Conservation (phyloP, 2,797 vertebrate genomes). For the Danio aesculapii region DNA sequence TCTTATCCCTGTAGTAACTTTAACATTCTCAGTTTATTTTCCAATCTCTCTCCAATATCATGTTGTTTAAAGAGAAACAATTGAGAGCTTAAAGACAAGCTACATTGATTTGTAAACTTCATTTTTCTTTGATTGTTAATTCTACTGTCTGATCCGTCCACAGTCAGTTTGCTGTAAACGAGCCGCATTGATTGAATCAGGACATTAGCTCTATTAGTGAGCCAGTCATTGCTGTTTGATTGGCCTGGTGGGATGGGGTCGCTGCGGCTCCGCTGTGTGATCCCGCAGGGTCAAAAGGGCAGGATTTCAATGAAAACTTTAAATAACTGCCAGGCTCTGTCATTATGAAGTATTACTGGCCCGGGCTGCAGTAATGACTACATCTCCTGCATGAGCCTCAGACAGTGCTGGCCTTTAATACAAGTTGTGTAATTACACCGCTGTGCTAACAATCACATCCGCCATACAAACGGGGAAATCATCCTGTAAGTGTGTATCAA, state of each 20-base stretch:
- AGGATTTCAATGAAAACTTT: conserved; percentile 73
- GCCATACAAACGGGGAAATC: conserved; percentile 66
- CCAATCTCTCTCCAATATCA: too few relatives aligned
- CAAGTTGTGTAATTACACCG: conserved; percentile 79
- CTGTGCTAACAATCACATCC: conserved; percentile 76
- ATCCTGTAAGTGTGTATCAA: conserved; percentile 27
- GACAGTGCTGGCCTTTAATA: conserved; percentile 80
- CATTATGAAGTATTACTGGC: conserved; percentile 77
- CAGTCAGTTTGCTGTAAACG: conserved; percentile 5
- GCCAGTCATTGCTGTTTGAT: background rate
- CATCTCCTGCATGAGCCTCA: conserved; percentile 72
- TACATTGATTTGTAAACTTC: too few relatives aligned
- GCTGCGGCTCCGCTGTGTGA: conserved; percentile 24
- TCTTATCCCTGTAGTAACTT: too few relatives aligned
- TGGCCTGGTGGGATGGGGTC: conserved; percentile 17
- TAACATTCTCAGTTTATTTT: too few relatives aligned
- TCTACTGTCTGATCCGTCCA: background rate
- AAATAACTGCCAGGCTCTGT: conserved; percentile 75
- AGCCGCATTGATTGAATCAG: background rate
- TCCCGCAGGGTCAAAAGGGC: conserved; percentile 72
- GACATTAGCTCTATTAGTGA: conserved; percentile 10
- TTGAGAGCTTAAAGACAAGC: too few relatives aligned
- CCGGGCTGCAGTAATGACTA: conserved; percentile 58
- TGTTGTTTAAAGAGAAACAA: too few relatives aligned
- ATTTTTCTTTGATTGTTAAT: too few relatives aligned